These are phyloP conservation scores for Eubucco bourcierii DNA, from an alignment of 2,113 vertebrate genomes.

Conservation along the genomic window DNA sequence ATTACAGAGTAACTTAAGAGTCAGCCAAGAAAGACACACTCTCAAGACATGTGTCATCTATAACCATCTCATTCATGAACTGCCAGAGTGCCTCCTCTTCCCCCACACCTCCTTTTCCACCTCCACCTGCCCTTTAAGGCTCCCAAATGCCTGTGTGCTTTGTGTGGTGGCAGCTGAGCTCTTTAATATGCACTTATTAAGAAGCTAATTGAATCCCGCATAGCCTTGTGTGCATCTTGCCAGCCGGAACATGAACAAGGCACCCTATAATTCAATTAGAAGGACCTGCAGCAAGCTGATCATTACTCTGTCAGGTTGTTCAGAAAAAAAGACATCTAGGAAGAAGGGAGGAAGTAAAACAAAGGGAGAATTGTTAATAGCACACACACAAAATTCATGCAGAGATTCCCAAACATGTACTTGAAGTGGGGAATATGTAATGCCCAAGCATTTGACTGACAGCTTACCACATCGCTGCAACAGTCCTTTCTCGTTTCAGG, in stretches of 20 bases:
- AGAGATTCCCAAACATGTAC: neutral
- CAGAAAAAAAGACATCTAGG: slow-evolving; percentile 56
- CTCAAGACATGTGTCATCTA: neutral
- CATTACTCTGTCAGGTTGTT: slow-evolving; percentile 69
- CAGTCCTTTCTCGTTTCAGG: neutral
- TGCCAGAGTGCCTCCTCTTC: neutral
- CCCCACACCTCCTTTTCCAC: neutral
- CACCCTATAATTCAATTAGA: slow-evolving; percentile 74
- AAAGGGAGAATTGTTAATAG: slow-evolving; percentile 25
- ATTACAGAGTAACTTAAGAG: slow-evolving; percentile 7
- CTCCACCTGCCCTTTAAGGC: slow-evolving; percentile 33
- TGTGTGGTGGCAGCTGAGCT: slow-evolving; percentile 53
- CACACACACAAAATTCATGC: neutral
- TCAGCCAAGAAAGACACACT: neutral
- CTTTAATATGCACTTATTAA: slow-evolving; percentile 67
- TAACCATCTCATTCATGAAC: slow-evolving; percentile 31
- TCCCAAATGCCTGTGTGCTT: slow-evolving; percentile 37
- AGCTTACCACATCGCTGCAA: neutral
- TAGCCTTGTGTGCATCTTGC: slow-evolving; percentile 63
- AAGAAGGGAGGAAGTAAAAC: slow-evolving; percentile 29
- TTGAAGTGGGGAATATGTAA: neutral
- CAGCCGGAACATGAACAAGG: slow-evolving; percentile 70
- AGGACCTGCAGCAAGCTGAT: slow-evolving; percentile 65
- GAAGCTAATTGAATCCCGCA: slow-evolving; percentile 74
- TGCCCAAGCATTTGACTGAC: neutral